Conservation (phyloP, 2,113 vertebrate species). For the cattle (Bos taurus) region DNA sequence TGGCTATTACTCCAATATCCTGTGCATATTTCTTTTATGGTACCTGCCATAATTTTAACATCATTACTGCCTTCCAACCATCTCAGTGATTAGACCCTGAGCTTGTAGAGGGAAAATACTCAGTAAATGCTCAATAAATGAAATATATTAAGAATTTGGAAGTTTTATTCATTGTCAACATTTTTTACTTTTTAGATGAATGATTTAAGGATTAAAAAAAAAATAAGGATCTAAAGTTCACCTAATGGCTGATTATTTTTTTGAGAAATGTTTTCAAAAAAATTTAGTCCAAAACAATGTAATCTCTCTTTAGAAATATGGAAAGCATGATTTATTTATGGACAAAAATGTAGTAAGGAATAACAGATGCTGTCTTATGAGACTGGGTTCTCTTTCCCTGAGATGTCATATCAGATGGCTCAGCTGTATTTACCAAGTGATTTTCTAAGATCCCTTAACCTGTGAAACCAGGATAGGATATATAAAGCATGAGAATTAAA, state of each 20-base stretch:
- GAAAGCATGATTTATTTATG: not conserved
- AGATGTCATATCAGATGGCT: not conserved
- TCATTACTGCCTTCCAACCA: not conserved
- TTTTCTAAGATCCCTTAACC: not conserved
- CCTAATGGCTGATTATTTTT: not conserved
- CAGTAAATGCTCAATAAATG: not conserved
- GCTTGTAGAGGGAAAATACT: not conserved
- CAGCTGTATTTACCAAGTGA: not conserved
- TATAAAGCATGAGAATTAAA: not conserved
- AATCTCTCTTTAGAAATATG: not conserved
- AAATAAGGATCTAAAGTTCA: not conserved
- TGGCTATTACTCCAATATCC: not conserved
- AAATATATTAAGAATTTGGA: not conserved
- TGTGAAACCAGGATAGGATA: not conserved
- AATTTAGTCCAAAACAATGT: constrained; percentile 2
- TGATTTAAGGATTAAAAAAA: not conserved
- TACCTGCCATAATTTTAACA: not conserved
- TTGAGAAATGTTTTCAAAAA: not conserved
- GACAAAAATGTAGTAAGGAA: not conserved
- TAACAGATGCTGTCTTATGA: not conserved
- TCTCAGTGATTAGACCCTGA: not conserved
- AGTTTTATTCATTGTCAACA: not conserved
- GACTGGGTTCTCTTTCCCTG: not conserved
- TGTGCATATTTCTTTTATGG: not conserved
- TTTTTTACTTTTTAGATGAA: not conserved